These are phyloP conservation scores for Allygus modestus DNA, from an alignment of 2,888 invertebrate species.

Conservation along the genomic window DNA sequence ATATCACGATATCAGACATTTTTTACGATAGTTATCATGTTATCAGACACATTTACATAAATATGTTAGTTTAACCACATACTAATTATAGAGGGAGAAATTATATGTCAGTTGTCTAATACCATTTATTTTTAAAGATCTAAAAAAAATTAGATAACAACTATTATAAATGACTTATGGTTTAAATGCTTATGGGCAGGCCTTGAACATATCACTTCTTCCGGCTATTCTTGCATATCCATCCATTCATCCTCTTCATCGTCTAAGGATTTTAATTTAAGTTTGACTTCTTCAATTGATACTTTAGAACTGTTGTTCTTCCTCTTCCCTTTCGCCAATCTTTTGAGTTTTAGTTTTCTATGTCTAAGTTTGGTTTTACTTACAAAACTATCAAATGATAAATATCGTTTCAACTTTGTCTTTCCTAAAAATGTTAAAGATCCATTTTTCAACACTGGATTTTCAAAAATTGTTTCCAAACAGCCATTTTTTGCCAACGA, in stretches of 20 bases:
- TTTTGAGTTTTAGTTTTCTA: slow-evolving; percentile 61
- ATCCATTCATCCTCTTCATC: slow-evolving; percentile 18
- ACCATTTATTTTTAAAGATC: too few relatives aligned
- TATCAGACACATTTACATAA: too few relatives aligned
- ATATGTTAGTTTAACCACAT: too few relatives aligned
- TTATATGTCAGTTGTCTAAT: too few relatives aligned
- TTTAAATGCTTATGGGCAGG: too few relatives aligned
- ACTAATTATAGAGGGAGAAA: too few relatives aligned
- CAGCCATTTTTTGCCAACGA: slow-evolving; percentile 29
- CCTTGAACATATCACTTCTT: too few relatives aligned
- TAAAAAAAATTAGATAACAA: too few relatives aligned
- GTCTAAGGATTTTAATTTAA: slow-evolving; percentile 26
- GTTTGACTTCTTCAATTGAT: slow-evolving; percentile 33
- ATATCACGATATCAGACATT: too few relatives aligned
- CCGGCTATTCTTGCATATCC: not conserved
- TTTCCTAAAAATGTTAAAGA: slow-evolving; percentile 76
- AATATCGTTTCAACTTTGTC: slow-evolving; percentile 78
- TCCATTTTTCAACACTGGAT: slow-evolving; percentile 76
- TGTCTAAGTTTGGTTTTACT: slow-evolving; percentile 61
- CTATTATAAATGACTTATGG: too few relatives aligned
- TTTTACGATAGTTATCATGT: too few relatives aligned
- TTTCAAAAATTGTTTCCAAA: slow-evolving; percentile 82
- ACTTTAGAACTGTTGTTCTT: not conserved
- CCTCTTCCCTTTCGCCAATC: slow-evolving; percentile 16
- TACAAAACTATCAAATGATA: slow-evolving; percentile 77